phyloP scores from a whole-genome alignment of 1,140 invertebrate genomes.

The Bombyx mandarina region DNA sequence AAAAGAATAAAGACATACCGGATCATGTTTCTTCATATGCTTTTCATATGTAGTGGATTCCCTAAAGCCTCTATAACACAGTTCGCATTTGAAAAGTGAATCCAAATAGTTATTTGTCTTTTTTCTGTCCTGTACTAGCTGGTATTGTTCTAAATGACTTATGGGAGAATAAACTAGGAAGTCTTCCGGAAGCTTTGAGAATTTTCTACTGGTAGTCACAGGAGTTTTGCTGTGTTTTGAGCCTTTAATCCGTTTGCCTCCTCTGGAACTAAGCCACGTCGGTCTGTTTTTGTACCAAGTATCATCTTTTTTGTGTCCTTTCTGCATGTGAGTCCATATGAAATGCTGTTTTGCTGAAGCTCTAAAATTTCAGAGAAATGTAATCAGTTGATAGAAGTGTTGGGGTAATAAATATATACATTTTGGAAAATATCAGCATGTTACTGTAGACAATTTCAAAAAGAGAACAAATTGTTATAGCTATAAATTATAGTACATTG shows the following conservation, averaged over 20 bases:
- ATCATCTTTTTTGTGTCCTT: conserved; percentile 27
- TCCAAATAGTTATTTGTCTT: conserved; percentile 46
- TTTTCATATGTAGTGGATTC: conserved; percentile 37
- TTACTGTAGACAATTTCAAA: too few relatives aligned
- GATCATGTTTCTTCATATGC: conserved; percentile 60
- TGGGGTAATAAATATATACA: too few relatives aligned
- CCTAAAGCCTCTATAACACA: conserved; percentile 51
- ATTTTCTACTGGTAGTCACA: conserved; percentile 19
- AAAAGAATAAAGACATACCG: conserved; percentile 29
- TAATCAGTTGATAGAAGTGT: background rate
- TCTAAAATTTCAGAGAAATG: conserved; percentile 16
- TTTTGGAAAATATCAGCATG: too few relatives aligned
- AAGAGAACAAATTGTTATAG: too few relatives aligned
- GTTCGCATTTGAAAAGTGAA: conserved; percentile 41
- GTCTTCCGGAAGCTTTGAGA: conserved; percentile 37
- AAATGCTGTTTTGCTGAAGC: conserved; percentile 51
- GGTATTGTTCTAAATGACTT: conserved; percentile 49
- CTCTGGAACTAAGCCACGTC: conserved; percentile 23
- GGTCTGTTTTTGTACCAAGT: conserved; percentile 35
- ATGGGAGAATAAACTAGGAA: conserved; percentile 41
- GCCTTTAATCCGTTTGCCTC: conserved; percentile 24
- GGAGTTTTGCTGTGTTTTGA: too few relatives aligned
- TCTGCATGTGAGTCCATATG: conserved; percentile 40
- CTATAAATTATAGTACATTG: too few relatives aligned
- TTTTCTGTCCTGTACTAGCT: conserved; percentile 33